Conservation (phyloP, 1,140 invertebrate species). For the Latrodectus geometricus region DNA sequence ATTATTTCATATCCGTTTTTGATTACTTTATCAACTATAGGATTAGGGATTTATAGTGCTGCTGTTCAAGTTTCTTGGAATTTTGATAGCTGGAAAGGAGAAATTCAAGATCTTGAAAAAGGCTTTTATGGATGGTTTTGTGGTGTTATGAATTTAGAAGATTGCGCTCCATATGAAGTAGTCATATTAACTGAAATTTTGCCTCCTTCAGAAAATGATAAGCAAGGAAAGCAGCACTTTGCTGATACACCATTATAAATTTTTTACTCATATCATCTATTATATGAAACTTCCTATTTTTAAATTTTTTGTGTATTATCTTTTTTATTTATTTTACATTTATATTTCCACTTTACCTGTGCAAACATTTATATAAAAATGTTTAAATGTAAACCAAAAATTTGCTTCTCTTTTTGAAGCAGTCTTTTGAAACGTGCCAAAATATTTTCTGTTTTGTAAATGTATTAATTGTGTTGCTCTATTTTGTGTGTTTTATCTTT, state of each 20-base stretch:
- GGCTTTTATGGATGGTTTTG: slow-evolving; percentile 85
- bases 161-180: slow-evolving; percentile 78
- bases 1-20: slow-evolving; percentile 80
- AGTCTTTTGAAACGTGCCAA: neutral
- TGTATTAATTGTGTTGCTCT: neutral
- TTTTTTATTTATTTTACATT: neutral
- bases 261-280: neutral
- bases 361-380: neutral
- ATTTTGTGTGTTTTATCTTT: neutral
- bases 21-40: slow-evolving; percentile 76
- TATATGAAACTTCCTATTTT: neutral
- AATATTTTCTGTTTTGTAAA: neutral
- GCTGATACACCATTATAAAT: slow-evolving; percentile 57
- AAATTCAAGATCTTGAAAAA: slow-evolving; percentile 81
- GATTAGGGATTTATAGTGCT: slow-evolving; percentile 77
- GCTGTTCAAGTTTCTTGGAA: slow-evolving; percentile 78
- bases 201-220: slow-evolving; percentile 30
- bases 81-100: slow-evolving; percentile 77
- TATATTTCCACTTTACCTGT: too few relatives aligned
- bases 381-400: neutral
- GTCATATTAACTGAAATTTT: slow-evolving; percentile 69
- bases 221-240: slow-evolving; percentile 37
- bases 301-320: slow-evolving; percentile 3
- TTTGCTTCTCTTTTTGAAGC: neutral
- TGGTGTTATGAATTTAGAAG: slow-evolving; percentile 75